Base-by-base conservation (phyloP, 1,140 invertebrate genomes). In the Leptinotarsa defecta region DNA sequence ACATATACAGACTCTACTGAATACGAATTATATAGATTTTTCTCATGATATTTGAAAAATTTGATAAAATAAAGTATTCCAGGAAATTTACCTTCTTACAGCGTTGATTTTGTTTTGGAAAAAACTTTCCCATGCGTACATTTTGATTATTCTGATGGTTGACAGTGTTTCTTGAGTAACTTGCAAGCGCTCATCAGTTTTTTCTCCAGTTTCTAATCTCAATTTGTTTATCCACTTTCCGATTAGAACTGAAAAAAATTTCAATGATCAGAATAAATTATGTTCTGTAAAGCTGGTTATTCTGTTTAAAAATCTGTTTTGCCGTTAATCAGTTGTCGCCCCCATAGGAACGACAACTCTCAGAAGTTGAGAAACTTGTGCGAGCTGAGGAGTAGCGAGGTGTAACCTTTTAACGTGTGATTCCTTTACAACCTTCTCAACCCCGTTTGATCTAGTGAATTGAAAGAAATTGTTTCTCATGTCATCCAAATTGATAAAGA, bases 81-180 rank as follows among this genome's bases (percentile, higher is more conserved):
- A 75, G 72, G 27, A 34, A 34, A 34, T 43, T 73, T 76, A 81
- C 81, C 77, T 81, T 75, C 81, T 73, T 2, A 76, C 70, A 22
- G 63, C 65, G 52, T 68, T 70, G 13, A 95, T 90, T 48, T 94
- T 86, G 61, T 87, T 87, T 6, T 91, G 91, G 81, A 96, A 95
- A 0, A 93, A 93, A 62, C 90, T 89, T 83, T 95, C 94, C 94
- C 94, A 96, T 0, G 92, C 91, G 82, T 95, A 95, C 94, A 97
- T 96, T 86, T 97, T 98, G 34, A 94, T 95, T 2, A 92, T 91
- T 76, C 92, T 91, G 43, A 94, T 93, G 19, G 92, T 92, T 61
- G 89, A 89, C 20, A 96, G 91, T 15, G 96, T 92, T 83, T 97
- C 95, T 83, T 94, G 95, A 88, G 95, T 96, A 8, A 95, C 82